Evolutionary conservation across 2,888 invertebrate genomes (phyloP), one percentile per base, ranked within the genome.

Genomic region (Orchesella flavescens): DNA sequence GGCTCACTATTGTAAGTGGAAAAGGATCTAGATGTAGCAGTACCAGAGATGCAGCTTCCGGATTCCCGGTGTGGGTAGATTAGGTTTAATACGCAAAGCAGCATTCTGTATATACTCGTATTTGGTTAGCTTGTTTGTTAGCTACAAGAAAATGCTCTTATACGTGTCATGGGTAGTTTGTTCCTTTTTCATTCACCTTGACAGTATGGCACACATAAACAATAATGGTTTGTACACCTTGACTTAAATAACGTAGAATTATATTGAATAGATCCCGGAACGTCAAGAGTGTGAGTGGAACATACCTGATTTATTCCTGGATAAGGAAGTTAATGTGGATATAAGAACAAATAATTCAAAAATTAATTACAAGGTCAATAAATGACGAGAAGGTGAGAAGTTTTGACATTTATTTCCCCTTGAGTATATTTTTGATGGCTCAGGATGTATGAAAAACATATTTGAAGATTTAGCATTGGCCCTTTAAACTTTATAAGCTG

Each of bases 171-270:
- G 55, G n/a, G 17, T 68, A 5, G 34, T 34, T 17, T 75, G 10
- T 19, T 55, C 44, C 46, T 46, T 49, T 15, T 13, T 57, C 57
- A 15, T 80, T 80, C 44, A 61, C 81, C 74, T 81, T 81, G 81
- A 74, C 68, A 81, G 55, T 61, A 68, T 81, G 46, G 61, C 49
- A 63, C n/a, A 24, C 17, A 43, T 13, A 19, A 44, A 19, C 43
- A 19, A 1, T 7, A 44, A 12, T 9, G 12, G 10, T 49, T 44
- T 9, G 55, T 21, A 34, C 17, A 49, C 74, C 74, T 74, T 74
- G 74, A 65, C 74, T 65, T 65, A 46, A 24, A 59, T 61, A 34
- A 34, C n/a, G n/a, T 68, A 21, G n/a, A 12, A 49, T 68, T 17
- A 44, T 9, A 21, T 13, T 53, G 23, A 21, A 44, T 9, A 44